Evolutionary conservation across 2,113 vertebrate genomes (phyloP).

Genomic region (Salminus brasiliensis): DNA sequence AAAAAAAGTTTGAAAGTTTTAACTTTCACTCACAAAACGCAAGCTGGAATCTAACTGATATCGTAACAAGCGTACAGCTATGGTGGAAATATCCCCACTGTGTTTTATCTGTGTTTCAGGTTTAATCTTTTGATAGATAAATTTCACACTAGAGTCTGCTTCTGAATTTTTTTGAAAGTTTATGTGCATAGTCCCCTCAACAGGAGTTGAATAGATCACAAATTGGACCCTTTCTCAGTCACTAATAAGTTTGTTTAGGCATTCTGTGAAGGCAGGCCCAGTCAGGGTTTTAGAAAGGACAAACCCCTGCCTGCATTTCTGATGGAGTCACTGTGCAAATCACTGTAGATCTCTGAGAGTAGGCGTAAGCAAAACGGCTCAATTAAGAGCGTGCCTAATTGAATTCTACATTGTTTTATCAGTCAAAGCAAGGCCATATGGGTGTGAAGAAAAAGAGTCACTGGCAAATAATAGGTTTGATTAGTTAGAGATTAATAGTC

Average conservation of each 20-base stretch:
- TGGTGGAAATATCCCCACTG: not conserved
- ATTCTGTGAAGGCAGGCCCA: conserved; percentile 22
- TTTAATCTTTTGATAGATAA: not conserved
- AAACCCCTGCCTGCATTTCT: conserved; percentile 42
- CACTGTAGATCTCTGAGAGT: conserved; percentile 60
- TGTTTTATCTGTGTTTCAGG: not conserved
- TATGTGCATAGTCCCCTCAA: conserved; percentile 25
- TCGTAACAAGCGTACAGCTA: not conserved
- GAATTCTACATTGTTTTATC: conserved; percentile 43
- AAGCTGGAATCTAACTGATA: not conserved
- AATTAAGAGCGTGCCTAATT: conserved; percentile 65
- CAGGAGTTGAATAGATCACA: conserved; percentile 17
- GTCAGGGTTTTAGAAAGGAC: conserved; percentile 55
- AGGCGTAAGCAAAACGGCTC: conserved; percentile 56
- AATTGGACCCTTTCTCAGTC: conserved; percentile 58
- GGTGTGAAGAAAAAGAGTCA: conserved; percentile 20
- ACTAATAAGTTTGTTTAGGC: conserved; percentile 62
- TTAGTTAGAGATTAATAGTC: not conserved
- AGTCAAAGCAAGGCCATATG: conserved; percentile 3
- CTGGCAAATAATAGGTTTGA: not conserved
- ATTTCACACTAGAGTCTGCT: not conserved
- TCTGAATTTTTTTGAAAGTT: not conserved
- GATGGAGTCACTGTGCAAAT: conserved; percentile 41
- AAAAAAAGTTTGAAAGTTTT: not conserved
- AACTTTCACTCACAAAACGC: not conserved